These are phyloP conservation scores for Caenorhabditis doughertyi DNA, from an alignment of 2,888 invertebrate genomes.

Conservation along the genomic window DNA sequence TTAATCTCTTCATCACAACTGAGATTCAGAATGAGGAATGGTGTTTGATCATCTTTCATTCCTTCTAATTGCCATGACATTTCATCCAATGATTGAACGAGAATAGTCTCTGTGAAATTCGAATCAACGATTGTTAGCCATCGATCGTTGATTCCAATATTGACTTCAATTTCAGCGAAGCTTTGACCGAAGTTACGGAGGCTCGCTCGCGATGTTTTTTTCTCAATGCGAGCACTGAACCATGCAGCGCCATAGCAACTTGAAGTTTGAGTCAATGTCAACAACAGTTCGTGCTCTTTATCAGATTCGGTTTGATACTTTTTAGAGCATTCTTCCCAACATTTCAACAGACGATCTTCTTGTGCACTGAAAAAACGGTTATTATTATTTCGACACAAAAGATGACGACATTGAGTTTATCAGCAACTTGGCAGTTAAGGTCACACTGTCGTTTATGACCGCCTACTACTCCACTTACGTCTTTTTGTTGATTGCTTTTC, in stretches of 20 bases:
- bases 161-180: conserved; percentile 71
- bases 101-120: conserved; percentile 85
- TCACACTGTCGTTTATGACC: neutral
- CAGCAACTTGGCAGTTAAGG: neutral
- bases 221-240: conserved; percentile 46
- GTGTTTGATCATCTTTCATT: conserved; percentile 1
- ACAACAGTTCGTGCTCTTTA: conserved; percentile 26
- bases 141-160: conserved; percentile 91
- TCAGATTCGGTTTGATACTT: neutral
- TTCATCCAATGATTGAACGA: conserved; percentile 72
- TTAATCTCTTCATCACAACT: conserved; percentile 34
- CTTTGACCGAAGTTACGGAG: conserved; percentile 48
- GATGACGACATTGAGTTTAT: too few species aligned
- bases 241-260: conserved; percentile 61
- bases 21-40: conserved; percentile 53
- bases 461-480: conserved; percentile 54
- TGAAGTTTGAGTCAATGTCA: conserved; percentile 20
- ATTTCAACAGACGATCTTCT: conserved; percentile 28
- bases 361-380: conserved; percentile 20
- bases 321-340: conserved; percentile 28
- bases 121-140: conserved; percentile 92
- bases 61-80: conserved; percentile 51
- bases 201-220: conserved; percentile 44
- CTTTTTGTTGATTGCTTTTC: conserved; percentile 47
- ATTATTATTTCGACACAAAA: neutral